These are phyloP conservation scores for Phoebastria nigripes DNA, from an alignment of 2,797 vertebrate species.

Conservation along the genomic window DNA sequence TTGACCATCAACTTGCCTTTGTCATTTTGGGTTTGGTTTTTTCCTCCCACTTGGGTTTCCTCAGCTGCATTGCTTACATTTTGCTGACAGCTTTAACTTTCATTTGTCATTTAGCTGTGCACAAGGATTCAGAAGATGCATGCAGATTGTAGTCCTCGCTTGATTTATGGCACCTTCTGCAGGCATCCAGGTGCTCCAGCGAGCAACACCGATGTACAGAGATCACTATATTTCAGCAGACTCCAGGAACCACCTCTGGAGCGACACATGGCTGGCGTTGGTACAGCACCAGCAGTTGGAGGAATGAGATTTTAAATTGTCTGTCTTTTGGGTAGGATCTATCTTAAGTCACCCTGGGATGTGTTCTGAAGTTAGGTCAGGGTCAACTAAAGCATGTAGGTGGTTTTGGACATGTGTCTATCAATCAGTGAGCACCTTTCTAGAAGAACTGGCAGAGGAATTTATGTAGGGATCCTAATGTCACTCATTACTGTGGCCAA, in stretches of 20 bases:
- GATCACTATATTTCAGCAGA: fast-evolving
- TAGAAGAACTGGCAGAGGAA: background rate
- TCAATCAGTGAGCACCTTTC: background rate
- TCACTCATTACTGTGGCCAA: background rate
- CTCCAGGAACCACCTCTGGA: background rate
- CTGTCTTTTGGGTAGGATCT: background rate
- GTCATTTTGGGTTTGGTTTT: background rate
- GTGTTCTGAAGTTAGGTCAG: background rate
- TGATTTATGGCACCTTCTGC: background rate
- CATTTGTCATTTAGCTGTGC: background rate
- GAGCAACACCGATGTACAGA: fast-evolving
- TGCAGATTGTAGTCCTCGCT: background rate
- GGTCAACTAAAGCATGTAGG: background rate
- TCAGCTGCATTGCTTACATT: background rate
- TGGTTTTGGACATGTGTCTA: background rate
- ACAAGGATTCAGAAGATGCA: background rate
- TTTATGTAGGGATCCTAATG: background rate
- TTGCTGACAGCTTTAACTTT: background rate
- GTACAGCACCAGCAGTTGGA: background rate
- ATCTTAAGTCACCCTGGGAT: background rate
- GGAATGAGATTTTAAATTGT: background rate
- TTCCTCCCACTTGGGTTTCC: background rate
- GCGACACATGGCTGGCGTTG: fast-evolving
- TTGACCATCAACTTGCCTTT: background rate
- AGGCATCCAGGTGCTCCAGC: background rate